A percentile compares a stretch with the other conserved stretches of the same genome.
phyloP scores from a whole-genome alignment of 2,888 invertebrate genomes.

The Xylocampa areola region DNA sequence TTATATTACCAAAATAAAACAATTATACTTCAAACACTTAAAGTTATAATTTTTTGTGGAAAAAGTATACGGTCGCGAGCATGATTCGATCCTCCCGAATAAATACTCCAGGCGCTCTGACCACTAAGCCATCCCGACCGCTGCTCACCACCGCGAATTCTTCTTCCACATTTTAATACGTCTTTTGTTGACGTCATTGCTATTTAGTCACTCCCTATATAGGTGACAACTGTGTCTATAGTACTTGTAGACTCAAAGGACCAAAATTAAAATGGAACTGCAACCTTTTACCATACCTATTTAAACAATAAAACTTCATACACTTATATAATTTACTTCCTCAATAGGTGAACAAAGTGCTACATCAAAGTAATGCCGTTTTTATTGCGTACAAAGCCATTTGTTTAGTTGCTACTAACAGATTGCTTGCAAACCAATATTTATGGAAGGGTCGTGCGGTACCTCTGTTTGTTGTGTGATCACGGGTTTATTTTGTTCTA shows the following conservation, averaged over 20 bases:
- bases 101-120: no score
- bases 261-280: not conserved
- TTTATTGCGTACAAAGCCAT: conserved; percentile 59
- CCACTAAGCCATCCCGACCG: no score
- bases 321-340: conserved; percentile 43
- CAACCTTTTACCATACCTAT: not conserved
- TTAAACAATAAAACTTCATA: conserved; percentile 5
- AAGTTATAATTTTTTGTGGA: no score
- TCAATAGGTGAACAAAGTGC: conserved; percentile 23
- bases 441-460: conserved; percentile 52
- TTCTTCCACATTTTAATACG: no score
- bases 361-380: conserved; percentile 54
- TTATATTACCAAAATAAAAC: no score
- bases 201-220: no score
- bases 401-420: conserved; percentile 55
- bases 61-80: no score
- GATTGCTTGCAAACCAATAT: conserved; percentile 59
- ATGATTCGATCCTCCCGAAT: no score
- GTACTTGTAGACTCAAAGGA: not conserved
- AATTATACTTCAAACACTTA: no score
- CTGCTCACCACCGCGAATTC: no score
- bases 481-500: conserved; percentile 18
- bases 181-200: no score
- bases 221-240: no score
- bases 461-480: conserved; percentile 10